Base-by-base conservation (phyloP, 2,888 invertebrate genomes). In the Tenthredo scrophulariae region DNA sequence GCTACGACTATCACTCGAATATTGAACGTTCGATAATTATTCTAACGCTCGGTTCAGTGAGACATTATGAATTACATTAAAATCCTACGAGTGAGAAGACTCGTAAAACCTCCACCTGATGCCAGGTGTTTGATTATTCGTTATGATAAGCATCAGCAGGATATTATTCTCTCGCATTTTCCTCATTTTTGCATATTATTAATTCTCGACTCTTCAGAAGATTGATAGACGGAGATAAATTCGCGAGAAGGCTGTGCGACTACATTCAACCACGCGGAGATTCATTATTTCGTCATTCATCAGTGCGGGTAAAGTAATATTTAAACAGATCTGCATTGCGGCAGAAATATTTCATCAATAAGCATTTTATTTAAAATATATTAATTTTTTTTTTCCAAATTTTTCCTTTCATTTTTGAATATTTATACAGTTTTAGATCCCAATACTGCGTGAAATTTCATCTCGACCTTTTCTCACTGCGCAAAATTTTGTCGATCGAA, bases 61-160 rank as follows among this genome's bases (percentile, higher is more conserved):
- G 70, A 70, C 70, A 70, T 70, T 33, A 70, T 37, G 70, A 70
- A 70, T 70, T 37, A 26, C 15, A 33, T 70, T 70, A 70, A 70
- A 70, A 70, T 37, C 15, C 70, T 6, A 15, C 37, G 33, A 70
- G 33, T 37, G 15, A 18, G 37, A 70, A n/a, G 62, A 62, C 70
- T 37, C n/a, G 70, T 37, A 13, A 67, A 70, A 70, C n/a, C 9
- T 33, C 37, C 33, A 18, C 70, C 22, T 62, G 9, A 62, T 62
- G 22, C 62, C 62, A 70, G 70, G 70, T 70, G 70, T 37, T 37
- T 15, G 37, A 62, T 62, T 62, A 62, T 22, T 26, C 26, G 26
- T 62, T 26, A 15, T 70, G 33, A 70, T 70, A 7, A 70, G n/a
- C 18, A 33, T 70, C 70, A 37, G n/a, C 37, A 1, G 33, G 70